Evolutionary conservation across 2,113 vertebrate genomes (phyloP).

Genomic region (Cephalopterus ornatus): DNA sequence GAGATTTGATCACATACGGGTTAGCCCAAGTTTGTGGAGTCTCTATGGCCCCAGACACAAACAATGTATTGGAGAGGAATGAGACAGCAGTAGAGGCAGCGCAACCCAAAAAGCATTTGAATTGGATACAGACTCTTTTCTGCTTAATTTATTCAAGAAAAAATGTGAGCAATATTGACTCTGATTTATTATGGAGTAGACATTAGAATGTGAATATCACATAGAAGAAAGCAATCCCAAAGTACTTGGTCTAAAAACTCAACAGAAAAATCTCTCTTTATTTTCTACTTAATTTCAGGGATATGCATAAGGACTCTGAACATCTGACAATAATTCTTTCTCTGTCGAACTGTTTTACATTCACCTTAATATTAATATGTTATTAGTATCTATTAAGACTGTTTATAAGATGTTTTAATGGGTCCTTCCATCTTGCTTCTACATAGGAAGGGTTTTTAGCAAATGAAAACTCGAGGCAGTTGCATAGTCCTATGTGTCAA

Average conservation of each 20-base stretch:
- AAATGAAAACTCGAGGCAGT: neutral
- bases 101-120: neutral
- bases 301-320: neutral
- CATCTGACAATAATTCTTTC: neutral
- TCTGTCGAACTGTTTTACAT: neutral
- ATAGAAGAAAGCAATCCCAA: neutral
- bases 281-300: neutral
- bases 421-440: neutral
- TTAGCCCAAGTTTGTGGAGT: neutral
- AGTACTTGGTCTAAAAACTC: neutral
- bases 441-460: neutral
- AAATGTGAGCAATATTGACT: neutral
- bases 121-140: neutral
- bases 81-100: neutral
- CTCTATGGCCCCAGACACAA: neutral
- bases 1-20: neutral
- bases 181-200: neutral
- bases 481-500: neutral
- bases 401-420: neutral
- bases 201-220: neutral
- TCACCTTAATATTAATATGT: neutral
- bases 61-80: neutral
- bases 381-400: neutral
- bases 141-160: neutral
- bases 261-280: neutral